phyloP scores from a whole-genome alignment of 2,113 vertebrate species.

The Psittacara wagleri region DNA sequence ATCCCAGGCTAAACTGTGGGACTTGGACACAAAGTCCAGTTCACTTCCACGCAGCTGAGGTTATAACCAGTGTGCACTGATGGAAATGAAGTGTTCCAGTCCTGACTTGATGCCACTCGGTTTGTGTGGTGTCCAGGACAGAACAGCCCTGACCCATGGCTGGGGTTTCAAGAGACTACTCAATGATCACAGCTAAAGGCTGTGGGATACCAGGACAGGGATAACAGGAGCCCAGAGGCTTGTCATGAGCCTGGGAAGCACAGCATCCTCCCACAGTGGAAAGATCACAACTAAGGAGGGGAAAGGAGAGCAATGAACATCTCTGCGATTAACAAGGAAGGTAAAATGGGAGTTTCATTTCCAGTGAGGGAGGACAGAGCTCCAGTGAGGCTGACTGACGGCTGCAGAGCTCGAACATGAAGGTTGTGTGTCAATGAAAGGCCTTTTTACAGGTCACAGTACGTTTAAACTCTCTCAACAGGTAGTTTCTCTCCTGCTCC shows the following conservation, averaged over 20 bases:
- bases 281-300: background rate
- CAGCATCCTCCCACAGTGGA: background rate
- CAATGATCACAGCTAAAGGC: background rate
- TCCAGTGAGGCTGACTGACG: background rate
- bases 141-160: background rate
- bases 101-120: background rate
- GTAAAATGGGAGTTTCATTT: background rate
- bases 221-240: background rate
- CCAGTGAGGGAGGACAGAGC: background rate
- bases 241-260: background rate
- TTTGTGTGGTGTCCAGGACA: background rate
- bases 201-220: background rate
- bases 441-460: background rate
- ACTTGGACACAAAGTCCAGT: background rate
- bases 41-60: background rate
- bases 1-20: background rate
- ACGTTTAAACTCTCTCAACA: background rate
- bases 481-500: conserved; percentile 2
- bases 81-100: background rate
- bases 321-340: background rate
- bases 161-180: accelerated
- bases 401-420: background rate
- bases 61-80: background rate
- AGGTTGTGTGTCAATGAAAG: background rate
- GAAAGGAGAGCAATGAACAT: background rate